Conservation (phyloP, 2,888 invertebrate species). For the Drosophila buzzatii region DNA sequence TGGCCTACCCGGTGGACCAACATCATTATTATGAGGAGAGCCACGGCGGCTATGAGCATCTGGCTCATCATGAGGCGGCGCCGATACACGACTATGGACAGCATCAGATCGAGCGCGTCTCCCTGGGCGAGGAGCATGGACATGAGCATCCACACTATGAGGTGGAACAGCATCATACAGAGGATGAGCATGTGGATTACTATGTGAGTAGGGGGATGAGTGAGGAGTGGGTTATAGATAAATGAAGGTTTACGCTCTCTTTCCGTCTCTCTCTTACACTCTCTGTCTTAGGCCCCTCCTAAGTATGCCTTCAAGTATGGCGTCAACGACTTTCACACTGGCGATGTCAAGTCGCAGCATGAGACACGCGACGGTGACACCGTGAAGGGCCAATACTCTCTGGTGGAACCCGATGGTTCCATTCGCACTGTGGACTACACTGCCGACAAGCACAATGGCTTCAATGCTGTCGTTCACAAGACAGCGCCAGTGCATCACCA, state of each 20-base stretch:
- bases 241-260: not conserved
- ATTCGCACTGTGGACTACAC: conserved; percentile 88
- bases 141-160: conserved; percentile 84
- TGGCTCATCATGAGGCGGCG: conserved; percentile 76
- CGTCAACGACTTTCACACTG: conserved; percentile 87
- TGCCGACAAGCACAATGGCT: conserved; percentile 85
- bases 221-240: not conserved
- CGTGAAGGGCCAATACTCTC: conserved; percentile 88
- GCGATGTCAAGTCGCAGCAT: conserved; percentile 88
- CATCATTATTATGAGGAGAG: conserved; percentile 83
- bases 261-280: not conserved
- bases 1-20: conserved; percentile 85
- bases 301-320: conserved; percentile 87
- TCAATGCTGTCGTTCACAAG: conserved; percentile 85
- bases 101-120: conserved; percentile 82
- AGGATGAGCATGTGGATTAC: conserved; percentile 88
- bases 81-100: conserved; percentile 78
- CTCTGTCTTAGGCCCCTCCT: conserved; percentile 87
- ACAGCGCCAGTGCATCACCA: conserved; percentile 84
- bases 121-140: conserved; percentile 80
- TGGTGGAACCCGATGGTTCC: conserved; percentile 91
- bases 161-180: conserved; percentile 70
- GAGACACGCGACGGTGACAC: conserved; percentile 88
- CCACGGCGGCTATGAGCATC: conserved; percentile 78
- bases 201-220: conserved; percentile 86